Conservation (phyloP, 2,113 vertebrate species). For the Phalacrocorax aristotelis region DNA sequence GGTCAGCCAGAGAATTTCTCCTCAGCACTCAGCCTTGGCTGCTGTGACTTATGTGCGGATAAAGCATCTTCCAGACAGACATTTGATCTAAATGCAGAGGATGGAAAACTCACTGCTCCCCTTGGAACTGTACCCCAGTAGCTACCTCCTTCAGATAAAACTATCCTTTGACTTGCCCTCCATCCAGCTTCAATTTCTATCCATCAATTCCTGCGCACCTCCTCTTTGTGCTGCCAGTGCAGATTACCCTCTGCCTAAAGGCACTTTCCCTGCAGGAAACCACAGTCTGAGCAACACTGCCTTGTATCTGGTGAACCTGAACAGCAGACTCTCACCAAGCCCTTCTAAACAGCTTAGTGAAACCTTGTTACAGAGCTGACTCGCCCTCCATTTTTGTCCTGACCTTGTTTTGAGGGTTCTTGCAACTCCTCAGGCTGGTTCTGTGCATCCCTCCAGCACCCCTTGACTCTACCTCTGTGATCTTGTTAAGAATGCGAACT, state of each 20-base stretch:
- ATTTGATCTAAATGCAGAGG: neutral
- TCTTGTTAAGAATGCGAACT: neutral
- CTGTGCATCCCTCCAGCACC: neutral
- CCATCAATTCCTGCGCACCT: fast-evolving
- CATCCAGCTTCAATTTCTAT: neutral
- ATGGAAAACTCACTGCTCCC: neutral
- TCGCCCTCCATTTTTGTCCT: neutral
- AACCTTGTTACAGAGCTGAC: neutral
- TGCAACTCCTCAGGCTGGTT: fast-evolving
- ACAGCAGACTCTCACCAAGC: neutral
- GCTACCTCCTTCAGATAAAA: neutral
- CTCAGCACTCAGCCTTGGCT: neutral
- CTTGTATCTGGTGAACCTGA: neutral
- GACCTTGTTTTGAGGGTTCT: neutral
- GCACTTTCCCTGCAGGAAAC: neutral
- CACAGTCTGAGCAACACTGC: neutral
- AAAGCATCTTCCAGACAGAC: conserved; percentile 20
- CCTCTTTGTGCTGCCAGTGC: neutral
- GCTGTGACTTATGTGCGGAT: neutral
- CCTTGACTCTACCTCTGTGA: neutral
- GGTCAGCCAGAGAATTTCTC: conserved; percentile 35
- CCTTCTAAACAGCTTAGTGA: neutral
- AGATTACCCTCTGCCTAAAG: neutral
- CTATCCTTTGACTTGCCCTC: neutral
- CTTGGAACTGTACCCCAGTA: neutral